Evolutionary conservation across 2,888 invertebrate genomes (phyloP), one percentile per base, ranked within the genome.

Genomic region (Tinea trinotella): DNA sequence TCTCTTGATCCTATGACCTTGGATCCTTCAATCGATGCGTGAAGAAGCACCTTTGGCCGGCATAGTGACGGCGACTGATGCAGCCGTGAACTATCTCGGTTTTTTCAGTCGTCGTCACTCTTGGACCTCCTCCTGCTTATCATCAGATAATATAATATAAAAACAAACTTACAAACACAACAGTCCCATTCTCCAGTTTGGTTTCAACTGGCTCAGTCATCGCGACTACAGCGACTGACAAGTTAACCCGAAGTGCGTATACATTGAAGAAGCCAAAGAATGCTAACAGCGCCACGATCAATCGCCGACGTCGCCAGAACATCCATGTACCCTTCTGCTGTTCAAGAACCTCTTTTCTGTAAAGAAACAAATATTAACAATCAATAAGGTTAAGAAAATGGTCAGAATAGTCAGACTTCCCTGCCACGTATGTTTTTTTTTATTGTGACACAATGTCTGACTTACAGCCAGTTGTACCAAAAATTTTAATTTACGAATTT

Each of bases 191-290:
- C 1, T 86, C 88, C 55, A 89, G 77, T 36, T 81, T 77, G 3
- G 88, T 87, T 50, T 88, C 89, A 57, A 89, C 82, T 18, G 91
- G 89, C 64, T 92, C 90, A 0, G 93, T 95, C 97, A 98, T 98
- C 58, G 96, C 95, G 44, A 98, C 96, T 60, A 98, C 94, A 2
- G 96, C 97, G 12, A 98, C 94, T 60, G 96, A 96, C 59, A 98
- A 87, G 81, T 96, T 97, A 3, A 96, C 96, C 36, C 95, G 87
- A 56, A 95, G 77, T 3, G 94, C 90, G 71, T 95, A 95, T 1
- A 93, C 91, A 63, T 93, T 93, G 84, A 94, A 93, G 76, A 95
- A 94, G 3, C 95, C 95, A 59, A 94, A 89, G 81, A 95, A 95
- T 0, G 94, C 93, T 61, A 95, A 72, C 5, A 92, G 66, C 0